phyloP scores from a whole-genome alignment of 2,797 vertebrate genomes.

The Fringilla coelebs region DNA sequence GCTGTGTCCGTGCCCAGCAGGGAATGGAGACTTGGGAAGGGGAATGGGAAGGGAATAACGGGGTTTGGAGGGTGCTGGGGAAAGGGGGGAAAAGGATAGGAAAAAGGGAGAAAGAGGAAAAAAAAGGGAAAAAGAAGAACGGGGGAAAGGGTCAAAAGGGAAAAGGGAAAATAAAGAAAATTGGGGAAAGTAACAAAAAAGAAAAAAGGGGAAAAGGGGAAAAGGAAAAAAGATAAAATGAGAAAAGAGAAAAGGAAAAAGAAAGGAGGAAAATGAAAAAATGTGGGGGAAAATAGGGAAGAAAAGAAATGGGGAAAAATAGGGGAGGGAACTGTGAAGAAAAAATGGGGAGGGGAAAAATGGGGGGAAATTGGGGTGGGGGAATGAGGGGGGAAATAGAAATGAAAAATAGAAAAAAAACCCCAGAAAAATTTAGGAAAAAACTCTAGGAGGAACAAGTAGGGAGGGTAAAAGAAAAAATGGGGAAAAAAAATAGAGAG shows the following conservation, averaged over 20 bases:
- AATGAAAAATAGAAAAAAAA: too few species aligned
- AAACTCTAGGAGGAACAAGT: background rate
- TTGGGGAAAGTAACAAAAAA: background rate
- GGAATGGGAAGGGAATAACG: rapidly evolving
- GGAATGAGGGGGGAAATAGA: rapidly evolving
- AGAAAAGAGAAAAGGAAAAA: background rate
- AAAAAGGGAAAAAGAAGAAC: rapidly evolving
- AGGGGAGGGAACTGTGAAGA: too few species aligned
- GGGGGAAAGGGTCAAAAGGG: background rate
- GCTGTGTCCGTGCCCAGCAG: too few species aligned
- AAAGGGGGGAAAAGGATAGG: rapidly evolving
- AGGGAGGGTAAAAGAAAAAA: rapidly evolving
- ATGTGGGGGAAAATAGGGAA: too few species aligned
- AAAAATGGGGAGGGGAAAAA: rapidly evolving
- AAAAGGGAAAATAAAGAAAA: rapidly evolving
- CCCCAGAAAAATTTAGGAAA: background rate
- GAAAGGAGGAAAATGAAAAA: too few species aligned
- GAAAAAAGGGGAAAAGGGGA: background rate
- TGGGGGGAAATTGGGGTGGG: rapidly evolving
- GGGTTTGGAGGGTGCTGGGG: background rate
- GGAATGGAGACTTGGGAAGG: background rate
- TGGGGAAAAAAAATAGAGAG: rapidly evolving
- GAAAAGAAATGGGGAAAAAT: background rate
- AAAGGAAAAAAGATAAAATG: background rate
- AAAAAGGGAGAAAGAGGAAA: background rate